Evolutionary conservation across 1,140 invertebrate genomes (phyloP).

Genomic region (Diplogasteroides magnus): DNA sequence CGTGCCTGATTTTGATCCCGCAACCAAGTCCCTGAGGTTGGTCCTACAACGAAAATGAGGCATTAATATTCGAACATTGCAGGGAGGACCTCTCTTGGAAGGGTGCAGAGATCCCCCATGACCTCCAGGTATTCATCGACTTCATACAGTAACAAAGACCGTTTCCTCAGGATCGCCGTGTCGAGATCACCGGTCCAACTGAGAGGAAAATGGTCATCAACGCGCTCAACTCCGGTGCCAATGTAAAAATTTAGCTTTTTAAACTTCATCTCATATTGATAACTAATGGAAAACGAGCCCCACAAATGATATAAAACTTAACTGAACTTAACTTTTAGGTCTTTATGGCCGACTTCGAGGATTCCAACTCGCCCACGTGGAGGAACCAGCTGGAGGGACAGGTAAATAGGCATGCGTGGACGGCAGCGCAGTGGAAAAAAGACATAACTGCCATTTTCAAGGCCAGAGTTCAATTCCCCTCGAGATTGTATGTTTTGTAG

Average conservation of each 20-base stretch:
- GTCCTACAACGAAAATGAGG: no score
- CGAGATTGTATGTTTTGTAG: no score
- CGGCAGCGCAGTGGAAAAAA: no score
- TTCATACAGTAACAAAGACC: conserved; percentile 9
- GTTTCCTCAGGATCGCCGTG: conserved; percentile 43
- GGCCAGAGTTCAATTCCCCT: no score
- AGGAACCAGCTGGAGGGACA: conserved; percentile 66
- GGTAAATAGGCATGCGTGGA: no score
- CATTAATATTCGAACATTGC: no score
- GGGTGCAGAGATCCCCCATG: conserved; percentile 43
- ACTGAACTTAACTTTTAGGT: no score
- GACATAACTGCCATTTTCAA: no score
- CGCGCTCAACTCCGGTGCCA: conserved; percentile 54
- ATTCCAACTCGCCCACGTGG: conserved; percentile 71
- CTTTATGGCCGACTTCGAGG: conserved; percentile 60
- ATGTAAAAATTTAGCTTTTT: no score
- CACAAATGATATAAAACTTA: no score
- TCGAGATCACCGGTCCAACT: conserved; percentile 57
- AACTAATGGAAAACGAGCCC: no score
- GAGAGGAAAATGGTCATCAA: conserved; percentile 59
- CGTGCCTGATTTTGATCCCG: conserved; percentile 51
- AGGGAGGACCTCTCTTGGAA: conserved; percentile 42
- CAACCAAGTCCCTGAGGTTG: conserved; percentile 41
- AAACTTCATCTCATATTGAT: no score
- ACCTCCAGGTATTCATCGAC: conserved; percentile 29